Evolutionary conservation across 2,888 invertebrate species (phyloP), one percentile per base, ranked within the genome.

Genomic region (Thelaira solivaga): DNA sequence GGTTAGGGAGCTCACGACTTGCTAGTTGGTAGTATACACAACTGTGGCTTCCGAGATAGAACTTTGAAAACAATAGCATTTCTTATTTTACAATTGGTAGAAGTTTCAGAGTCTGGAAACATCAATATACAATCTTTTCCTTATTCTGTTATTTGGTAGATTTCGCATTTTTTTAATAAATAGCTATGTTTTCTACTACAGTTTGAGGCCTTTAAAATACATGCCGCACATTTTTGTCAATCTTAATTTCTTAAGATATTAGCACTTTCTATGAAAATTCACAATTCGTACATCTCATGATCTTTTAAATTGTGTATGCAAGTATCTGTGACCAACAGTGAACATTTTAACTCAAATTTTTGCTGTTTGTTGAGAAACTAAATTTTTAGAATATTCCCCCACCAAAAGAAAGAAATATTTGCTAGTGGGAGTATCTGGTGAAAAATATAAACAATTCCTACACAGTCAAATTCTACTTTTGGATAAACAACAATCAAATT

Each of bases 21-120:
- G 93, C 92, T 8, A 93, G 90, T 59, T 93, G 91, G 93, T 93
- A 2, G 97, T 97, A 90, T 98, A 98, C 95, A 98, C 96, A 5
- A 98, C 96, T 98, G 98, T 98, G 2, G 95, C 98, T 89, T 97
- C 95, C 0, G 97, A 97, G 62, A 97, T 86, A 93, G 86, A 57
- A 94, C 92, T 83, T 96, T 91, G n/a, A n/a, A n/a, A n/a, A n/a
- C n/a, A n/a, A n/a, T 83, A 92, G 92, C 93, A 98, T 94, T 89
- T 97, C 93, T 83, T 96, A n/a, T n/a, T n/a, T n/a, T n/a, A n/a
- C 95, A 64, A 96, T 90, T 0, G 97, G 94, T 18, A 97, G 92
- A 90, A 93, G 93, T 84, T 96, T 95, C 0, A 97, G 26, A 98
- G 91, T 2, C 98, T 97, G 26, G 97, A 97, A 7, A 94, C 93